phyloP scores from a whole-genome alignment of 2,888 invertebrate species.

The Athalia cordata region DNA sequence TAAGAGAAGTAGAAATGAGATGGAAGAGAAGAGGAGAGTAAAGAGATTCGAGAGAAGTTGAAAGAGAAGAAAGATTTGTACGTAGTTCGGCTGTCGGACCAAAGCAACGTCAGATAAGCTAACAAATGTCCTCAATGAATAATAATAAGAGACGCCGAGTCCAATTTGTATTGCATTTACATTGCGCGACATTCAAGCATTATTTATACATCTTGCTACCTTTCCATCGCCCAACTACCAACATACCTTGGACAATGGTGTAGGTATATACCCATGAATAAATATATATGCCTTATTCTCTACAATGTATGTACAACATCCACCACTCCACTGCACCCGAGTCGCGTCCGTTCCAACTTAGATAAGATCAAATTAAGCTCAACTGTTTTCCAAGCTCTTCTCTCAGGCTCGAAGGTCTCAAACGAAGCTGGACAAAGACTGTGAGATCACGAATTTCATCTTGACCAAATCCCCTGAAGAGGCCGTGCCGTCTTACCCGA shows the following conservation, averaged over 20 bases:
- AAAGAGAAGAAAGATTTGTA: not conserved
- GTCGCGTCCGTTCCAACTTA: conserved; percentile 47
- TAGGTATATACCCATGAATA: not conserved
- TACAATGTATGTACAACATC: conserved; percentile 16
- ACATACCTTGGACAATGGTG: not conserved
- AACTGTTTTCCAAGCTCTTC: conserved; percentile 51
- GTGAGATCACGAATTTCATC: conserved; percentile 37
- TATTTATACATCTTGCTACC: conserved; percentile 58
- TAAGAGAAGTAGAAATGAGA: not conserved
- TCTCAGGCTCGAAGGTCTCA: conserved; percentile 25
- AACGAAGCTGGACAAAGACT: conserved; percentile 25
- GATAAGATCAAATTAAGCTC: conserved; percentile 65
- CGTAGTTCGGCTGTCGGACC: conserved; percentile 36
- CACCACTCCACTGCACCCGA: conserved; percentile 18
- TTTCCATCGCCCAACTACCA: not conserved
- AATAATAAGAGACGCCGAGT: conserved; percentile 65
- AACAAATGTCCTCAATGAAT: conserved; percentile 70
- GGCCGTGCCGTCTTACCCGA: not conserved
- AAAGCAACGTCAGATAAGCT: conserved; percentile 64
- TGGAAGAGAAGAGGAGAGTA: not conserved
- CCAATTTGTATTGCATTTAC: conserved; percentile 69
- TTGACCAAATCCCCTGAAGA: conserved; percentile 36
- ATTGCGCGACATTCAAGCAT: conserved; percentile 61
- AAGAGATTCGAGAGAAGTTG: not conserved
- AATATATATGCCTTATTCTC: not conserved